Evolutionary conservation across 2,888 invertebrate species (phyloP), one percentile per base, ranked within the genome.

Genomic region (Craniophora ligustri): DNA sequence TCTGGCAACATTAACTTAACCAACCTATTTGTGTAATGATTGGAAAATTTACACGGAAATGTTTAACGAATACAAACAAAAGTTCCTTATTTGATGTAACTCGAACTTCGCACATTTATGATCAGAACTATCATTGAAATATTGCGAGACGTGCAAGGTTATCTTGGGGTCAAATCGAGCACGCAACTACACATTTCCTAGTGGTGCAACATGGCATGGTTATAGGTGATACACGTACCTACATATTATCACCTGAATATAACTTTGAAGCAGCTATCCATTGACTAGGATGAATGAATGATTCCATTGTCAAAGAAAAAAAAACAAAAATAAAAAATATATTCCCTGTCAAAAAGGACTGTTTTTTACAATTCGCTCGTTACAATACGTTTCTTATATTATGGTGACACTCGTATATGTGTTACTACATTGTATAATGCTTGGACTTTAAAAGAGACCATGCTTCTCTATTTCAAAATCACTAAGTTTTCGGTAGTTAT

Each of bases 91-190:
- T 54, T 34, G 56, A 39, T 44, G 45, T 48, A 62, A 56, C 18
- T 32, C 30, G 36, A 41, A 45, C 36, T 44, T 26, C 32, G 44
- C 19, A 47, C 11, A 46, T 49, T 41, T 51, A 55, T 50, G 58
- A 53, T 51, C 57, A 55, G 39, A 49, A 46, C 42, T 59, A 56
- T 57, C 67, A 61, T 58, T 59, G 60, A 64, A 56, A 59, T 59
- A 71, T 65, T 67, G 58, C 57, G 35, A 60, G 60, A 67, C 26
- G 47, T 11, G 36, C 19, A 19, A 35, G 60, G 67, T 50, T 65
- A 68, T 65, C 65, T 21, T 28, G 34, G 41, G 61, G 56, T 68
- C 57, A 15, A 41, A 59, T 61, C 46, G 42, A 45, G 39, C 56
- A 53, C 61, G 56, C 64, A 65, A 57, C 39, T 41, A 39, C 48